Evolutionary conservation across 2,113 vertebrate species (phyloP).

Genomic region (Phylloscopus trochilus): DNA sequence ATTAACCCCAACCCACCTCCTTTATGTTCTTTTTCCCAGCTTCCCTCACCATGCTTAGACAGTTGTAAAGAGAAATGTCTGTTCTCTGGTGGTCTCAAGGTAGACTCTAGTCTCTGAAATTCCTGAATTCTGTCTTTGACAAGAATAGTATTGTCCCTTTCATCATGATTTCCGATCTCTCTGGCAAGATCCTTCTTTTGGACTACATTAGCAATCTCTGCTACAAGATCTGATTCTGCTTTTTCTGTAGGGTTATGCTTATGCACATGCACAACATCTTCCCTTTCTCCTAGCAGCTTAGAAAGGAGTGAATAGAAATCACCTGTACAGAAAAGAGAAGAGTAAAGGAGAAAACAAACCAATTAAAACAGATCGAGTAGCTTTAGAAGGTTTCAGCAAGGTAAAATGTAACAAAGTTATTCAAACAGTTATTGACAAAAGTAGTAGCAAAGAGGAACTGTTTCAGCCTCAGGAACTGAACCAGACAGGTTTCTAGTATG

Average conservation of each 20-base stretch:
- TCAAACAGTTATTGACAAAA: background rate
- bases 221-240: conserved; percentile 82
- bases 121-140: conserved; percentile 93
- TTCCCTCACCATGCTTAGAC: conserved; percentile 66
- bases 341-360: background rate
- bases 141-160: conserved; percentile 79
- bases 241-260: conserved; percentile 85
- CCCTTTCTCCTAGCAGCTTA: conserved; percentile 90
- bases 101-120: conserved; percentile 90
- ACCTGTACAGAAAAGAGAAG: conserved; percentile 82
- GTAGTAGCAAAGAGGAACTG: background rate
- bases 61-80: conserved; percentile 70
- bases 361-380: background rate
- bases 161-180: conserved; percentile 72
- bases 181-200: conserved; percentile 86
- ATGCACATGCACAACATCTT: conserved; percentile 84
- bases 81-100: conserved; percentile 79
- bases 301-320: conserved; percentile 95
- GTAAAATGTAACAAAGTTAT: background rate
- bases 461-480: background rate
- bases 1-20: conserved; percentile 86
- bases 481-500: background rate
- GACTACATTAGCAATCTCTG: conserved; percentile 89
- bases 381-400: conserved; percentile 23
- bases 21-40: conserved; percentile 72